Evolutionary conservation across 2,888 invertebrate genomes (phyloP).

Genomic region (Achlya flavicornis): DNA sequence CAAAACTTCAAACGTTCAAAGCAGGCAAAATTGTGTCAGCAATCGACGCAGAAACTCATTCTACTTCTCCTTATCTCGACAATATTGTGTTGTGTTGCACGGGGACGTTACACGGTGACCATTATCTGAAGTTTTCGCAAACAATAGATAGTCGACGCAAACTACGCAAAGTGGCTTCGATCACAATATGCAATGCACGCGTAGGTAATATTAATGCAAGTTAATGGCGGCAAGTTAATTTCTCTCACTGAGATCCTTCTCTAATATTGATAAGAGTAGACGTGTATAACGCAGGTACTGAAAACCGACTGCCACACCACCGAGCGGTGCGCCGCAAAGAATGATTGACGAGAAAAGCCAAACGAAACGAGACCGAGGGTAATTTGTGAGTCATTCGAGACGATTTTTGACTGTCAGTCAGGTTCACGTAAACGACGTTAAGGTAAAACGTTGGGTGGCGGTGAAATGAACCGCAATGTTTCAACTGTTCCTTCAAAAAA

Average conservation of each 20-base stretch:
- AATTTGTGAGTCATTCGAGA: conserved; percentile 5
- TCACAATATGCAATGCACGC: conserved; percentile 32
- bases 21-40: conserved; percentile 1
- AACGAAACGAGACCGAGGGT: conserved; percentile 15
- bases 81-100: conserved; percentile 27
- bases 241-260: not conserved
- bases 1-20: conserved; percentile 11
- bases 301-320: conserved; percentile 11
- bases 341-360: conserved; percentile 27
- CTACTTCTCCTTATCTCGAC: conserved; percentile 27
- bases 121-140: conserved; percentile 38
- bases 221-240: conserved; percentile 13
- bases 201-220: conserved; percentile 31
- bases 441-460: not conserved
- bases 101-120: conserved; percentile 25
- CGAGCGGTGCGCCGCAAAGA: conserved; percentile 18
- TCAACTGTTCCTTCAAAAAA: conserved; percentile 33
- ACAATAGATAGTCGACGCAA: conserved; percentile 33
- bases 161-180: conserved; percentile 30
- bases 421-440: not conserved
- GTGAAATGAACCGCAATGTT: conserved; percentile 28
- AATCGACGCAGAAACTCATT: conserved; percentile 17
- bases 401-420: conserved; percentile 3
- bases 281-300: not conserved
- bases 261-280: conserved; percentile 18